Evolutionary conservation across 2,797 vertebrate genomes (phyloP).

Genomic region (Trachops cirrhosus): DNA sequence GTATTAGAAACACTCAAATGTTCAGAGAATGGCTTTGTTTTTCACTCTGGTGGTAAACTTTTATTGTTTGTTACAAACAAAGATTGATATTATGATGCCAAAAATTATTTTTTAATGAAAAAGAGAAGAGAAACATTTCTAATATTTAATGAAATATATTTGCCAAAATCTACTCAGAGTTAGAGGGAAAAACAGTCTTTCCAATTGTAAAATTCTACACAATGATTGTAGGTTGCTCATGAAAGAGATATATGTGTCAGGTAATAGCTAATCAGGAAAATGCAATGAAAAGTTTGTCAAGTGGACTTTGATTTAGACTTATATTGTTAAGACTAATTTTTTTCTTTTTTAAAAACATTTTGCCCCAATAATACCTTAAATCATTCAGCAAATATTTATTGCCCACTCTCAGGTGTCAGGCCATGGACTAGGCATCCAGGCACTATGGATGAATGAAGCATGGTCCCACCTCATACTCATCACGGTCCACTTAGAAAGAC

Average conservation of each 20-base stretch:
- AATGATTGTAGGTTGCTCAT: background rate
- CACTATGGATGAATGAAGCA: background rate
- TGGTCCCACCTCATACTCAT: background rate
- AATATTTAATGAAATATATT: background rate
- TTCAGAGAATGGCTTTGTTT: background rate
- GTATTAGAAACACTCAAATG: background rate
- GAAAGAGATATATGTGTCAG: background rate
- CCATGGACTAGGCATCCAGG: background rate
- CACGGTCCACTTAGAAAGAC: background rate
- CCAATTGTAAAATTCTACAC: background rate
- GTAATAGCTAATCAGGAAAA: background rate
- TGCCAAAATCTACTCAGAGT: background rate
- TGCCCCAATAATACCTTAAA: background rate
- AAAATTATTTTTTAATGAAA: background rate
- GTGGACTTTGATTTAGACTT: slow-evolving; percentile 5
- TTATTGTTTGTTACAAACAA: background rate
- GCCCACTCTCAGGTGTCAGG: background rate
- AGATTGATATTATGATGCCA: background rate
- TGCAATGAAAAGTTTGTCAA: background rate
- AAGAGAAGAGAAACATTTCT: background rate
- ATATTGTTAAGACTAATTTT: background rate
- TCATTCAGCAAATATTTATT: background rate
- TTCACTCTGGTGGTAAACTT: background rate
- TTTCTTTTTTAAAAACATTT: background rate
- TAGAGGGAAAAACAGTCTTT: background rate